Conservation (phyloP, 2,113 vertebrate genomes). For the Capreolus pygargus region DNA sequence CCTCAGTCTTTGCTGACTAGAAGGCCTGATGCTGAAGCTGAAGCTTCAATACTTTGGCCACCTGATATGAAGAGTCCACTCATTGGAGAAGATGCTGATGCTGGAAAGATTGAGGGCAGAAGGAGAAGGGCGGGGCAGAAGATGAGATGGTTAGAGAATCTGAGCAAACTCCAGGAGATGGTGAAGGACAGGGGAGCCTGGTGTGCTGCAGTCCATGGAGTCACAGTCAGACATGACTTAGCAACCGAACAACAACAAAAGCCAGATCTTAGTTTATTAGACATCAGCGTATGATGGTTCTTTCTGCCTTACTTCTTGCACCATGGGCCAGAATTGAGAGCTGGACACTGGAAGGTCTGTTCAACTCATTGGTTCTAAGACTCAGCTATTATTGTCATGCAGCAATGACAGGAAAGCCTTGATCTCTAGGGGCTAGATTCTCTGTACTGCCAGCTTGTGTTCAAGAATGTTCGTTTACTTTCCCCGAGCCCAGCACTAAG, state of each 20-base stretch:
- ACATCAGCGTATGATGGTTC: background rate
- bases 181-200: background rate
- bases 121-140: background rate
- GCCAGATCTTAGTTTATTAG: slow-evolving; percentile 34
- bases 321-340: background rate
- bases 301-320: slow-evolving; percentile 4
- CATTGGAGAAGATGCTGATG: background rate
- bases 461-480: slow-evolving; percentile 58
- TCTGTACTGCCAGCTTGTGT: slow-evolving; percentile 67
- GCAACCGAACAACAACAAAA: background rate
- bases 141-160: background rate
- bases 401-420: background rate
- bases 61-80: background rate
- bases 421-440: slow-evolving; percentile 66
- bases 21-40: background rate
- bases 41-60: background rate
- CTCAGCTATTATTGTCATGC: background rate
- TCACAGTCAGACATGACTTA: background rate
- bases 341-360: slow-evolving; percentile 33
- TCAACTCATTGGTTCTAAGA: slow-evolving; percentile 48
- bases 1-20: background rate
- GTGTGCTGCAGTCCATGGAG: background rate
- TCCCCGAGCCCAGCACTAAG: slow-evolving; percentile 63
- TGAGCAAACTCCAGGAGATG: background rate
- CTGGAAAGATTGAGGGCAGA: background rate